Conservation (phyloP, 2,797 vertebrate genomes). For the Mormyrus hasselquistii region DNA sequence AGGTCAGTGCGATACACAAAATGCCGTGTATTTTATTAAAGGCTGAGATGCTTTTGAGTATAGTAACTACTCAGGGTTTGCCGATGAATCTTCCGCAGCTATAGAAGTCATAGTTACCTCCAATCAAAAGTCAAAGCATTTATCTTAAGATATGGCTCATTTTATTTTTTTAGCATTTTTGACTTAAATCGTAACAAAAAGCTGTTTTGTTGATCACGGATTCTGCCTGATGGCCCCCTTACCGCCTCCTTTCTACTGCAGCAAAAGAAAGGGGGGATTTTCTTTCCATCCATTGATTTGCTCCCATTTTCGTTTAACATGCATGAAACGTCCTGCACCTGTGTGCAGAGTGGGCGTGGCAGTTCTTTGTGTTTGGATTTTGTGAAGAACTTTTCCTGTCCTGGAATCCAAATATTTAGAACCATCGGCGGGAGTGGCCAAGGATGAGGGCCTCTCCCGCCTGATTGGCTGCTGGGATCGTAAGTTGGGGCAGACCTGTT, state of each 20-base stretch:
- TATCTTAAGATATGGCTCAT: not conserved
- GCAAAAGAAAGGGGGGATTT: not conserved
- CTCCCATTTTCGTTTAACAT: not conserved
- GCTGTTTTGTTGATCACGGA: not conserved
- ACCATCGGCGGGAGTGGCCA: slow-evolving; percentile 9
- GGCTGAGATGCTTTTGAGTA: not conserved
- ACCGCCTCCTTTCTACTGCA: not conserved
- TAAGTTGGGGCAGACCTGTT: slow-evolving; percentile 16
- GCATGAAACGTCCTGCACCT: not conserved
- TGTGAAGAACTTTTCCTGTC: not conserved
- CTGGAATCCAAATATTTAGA: slow-evolving; percentile 14
- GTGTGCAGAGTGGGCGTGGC: not conserved
- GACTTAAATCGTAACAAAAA: not conserved
- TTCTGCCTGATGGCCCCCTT: not conserved
- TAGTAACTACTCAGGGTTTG: not conserved
- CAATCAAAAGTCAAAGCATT: not conserved
- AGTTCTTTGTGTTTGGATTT: not conserved
- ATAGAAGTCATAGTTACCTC: not conserved
- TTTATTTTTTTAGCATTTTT: not conserved
- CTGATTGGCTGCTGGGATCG: slow-evolving; percentile 17
- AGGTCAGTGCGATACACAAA: not conserved
- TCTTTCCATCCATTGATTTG: not conserved
- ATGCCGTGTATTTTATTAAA: not conserved
- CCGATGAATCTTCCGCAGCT: not conserved
- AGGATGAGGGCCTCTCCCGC: not conserved